Conservation (phyloP, 2,113 vertebrate genomes). For the Chauna torquata region DNA sequence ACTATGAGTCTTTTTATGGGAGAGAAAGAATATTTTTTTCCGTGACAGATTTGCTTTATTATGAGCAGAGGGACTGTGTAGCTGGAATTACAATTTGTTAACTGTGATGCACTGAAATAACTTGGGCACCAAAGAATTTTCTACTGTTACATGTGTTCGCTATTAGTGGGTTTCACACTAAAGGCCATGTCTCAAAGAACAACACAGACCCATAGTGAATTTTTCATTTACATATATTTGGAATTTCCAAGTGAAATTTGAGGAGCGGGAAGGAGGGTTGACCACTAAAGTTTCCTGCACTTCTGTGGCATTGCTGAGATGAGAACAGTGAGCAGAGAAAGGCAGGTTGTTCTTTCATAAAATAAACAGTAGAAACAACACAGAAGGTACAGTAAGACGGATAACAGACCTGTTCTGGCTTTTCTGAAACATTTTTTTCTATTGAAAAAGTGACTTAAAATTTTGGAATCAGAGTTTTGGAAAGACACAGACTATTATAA, state of each 20-base stretch:
- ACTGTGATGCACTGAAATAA: constrained; percentile 65
- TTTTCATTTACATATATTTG: constrained; percentile 18
- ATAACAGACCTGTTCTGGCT: not conserved
- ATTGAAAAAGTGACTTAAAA: not conserved
- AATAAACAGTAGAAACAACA: not conserved
- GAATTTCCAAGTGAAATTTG: not conserved
- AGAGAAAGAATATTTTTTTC: constrained; percentile 26
- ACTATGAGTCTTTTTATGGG: constrained; percentile 54
- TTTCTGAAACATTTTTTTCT: not conserved
- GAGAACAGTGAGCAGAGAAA: not conserved
- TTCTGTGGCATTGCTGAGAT: not conserved
- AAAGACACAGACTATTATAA: not conserved
- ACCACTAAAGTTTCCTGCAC: not conserved
- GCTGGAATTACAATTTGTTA: constrained; percentile 61
- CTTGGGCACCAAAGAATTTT: constrained; percentile 50
- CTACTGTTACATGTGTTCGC: constrained; percentile 30
- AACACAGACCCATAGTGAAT: not conserved
- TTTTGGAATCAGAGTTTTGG: not conserved
- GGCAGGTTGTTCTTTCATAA: not conserved
- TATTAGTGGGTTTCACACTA: constrained; percentile 47
- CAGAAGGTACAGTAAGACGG: not conserved
- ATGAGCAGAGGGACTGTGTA: constrained; percentile 67
- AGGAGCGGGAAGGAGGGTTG: not conserved
- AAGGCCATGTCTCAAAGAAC: constrained; percentile 26
- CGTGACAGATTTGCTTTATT: constrained; percentile 70